Evolutionary conservation across 2,888 invertebrate species (phyloP).

Genomic region (Automeris io): DNA sequence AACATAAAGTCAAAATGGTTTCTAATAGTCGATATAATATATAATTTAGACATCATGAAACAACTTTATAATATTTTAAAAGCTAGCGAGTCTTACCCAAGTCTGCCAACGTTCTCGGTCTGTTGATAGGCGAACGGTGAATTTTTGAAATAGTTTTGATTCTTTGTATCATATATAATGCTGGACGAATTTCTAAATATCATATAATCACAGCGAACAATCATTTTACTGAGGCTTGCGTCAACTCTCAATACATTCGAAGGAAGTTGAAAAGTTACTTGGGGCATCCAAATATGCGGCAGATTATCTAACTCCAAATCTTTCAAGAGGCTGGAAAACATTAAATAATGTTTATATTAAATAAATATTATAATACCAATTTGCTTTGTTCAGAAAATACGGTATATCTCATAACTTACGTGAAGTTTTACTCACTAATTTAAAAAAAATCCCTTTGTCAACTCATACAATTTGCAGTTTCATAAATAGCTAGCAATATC

Average conservation of each 20-base stretch:
- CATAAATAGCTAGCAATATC: too few species aligned
- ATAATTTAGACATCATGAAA: conserved; percentile 7
- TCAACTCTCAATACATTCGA: conserved; percentile 37
- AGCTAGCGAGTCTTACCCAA: conserved; percentile 40
- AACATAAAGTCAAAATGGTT: too few species aligned
- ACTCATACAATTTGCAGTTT: too few species aligned
- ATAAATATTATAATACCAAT: background rate
- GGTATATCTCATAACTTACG: too few species aligned
- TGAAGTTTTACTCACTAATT: too few species aligned
- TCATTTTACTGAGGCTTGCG: conserved; percentile 35
- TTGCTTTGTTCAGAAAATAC: background rate
- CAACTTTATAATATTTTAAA: conserved; percentile 8
- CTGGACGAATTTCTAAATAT: conserved; percentile 39
- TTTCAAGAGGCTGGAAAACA: conserved; percentile 37
- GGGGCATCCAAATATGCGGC: conserved; percentile 30
- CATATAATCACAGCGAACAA: conserved; percentile 35
- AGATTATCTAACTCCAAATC: conserved; percentile 28
- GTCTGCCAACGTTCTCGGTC: conserved; percentile 32
- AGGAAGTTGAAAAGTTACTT: conserved; percentile 33
- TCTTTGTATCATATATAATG: conserved; percentile 19
- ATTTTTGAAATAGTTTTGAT: conserved; percentile 19
- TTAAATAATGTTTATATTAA: background rate
- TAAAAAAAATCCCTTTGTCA: too few species aligned
- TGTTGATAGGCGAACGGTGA: conserved; percentile 50
- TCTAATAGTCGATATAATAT: background rate